Percentiles rank a stretch among this genome's conserved stretches.
phyloP scores from a whole-genome alignment of 2,113 vertebrate genomes.

The Sula dactylatra region DNA sequence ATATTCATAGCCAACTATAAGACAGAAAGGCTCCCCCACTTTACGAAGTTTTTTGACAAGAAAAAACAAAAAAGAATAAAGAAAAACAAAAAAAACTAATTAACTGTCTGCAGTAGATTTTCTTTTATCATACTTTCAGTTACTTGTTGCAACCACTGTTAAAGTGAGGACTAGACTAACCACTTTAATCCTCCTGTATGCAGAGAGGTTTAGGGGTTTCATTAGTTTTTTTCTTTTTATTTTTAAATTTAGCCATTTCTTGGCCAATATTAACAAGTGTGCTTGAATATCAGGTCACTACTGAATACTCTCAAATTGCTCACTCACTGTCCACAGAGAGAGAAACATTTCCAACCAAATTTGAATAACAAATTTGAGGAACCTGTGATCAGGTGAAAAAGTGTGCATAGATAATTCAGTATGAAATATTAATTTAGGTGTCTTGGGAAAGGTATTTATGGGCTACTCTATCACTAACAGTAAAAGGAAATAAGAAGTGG shows the following conservation, averaged over 20 bases:
- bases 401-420: background rate
- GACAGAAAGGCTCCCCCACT: rapidly evolving
- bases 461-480: background rate
- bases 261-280: background rate
- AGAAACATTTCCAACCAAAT: background rate
- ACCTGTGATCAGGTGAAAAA: background rate
- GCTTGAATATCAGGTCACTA: background rate
- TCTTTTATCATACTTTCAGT: background rate
- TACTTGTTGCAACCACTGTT: background rate
- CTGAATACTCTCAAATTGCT: background rate
- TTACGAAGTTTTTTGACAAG: background rate
- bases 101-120: background rate
- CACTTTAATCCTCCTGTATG: background rate
- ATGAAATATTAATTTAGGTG: background rate
- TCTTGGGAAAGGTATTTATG: background rate
- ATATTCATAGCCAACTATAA: background rate
- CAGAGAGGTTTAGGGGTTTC: rapidly evolving
- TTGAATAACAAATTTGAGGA: background rate
- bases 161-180: background rate
- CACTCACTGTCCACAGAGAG: background rate
- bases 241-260: background rate
- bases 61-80: background rate
- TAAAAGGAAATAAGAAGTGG: background rate
- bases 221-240: background rate
- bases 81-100: background rate